Percentiles rank a stretch among this genome's conserved stretches.
These are phyloP conservation scores for Zosterops borbonicus DNA, from an alignment of 2,113 vertebrate genomes.

Conservation along the genomic window DNA sequence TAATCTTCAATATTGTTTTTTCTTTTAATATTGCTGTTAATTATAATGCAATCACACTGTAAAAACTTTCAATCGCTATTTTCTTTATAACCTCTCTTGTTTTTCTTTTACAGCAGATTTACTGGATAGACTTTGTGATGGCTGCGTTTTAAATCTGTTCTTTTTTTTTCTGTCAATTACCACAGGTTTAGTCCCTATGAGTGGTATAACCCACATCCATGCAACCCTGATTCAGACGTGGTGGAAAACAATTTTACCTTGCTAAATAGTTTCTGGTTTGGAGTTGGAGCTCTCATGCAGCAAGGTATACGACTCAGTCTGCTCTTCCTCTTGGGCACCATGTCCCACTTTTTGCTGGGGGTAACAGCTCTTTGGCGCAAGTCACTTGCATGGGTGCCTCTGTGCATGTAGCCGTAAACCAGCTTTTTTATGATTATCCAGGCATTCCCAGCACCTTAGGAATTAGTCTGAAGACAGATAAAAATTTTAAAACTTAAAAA, in stretches of 20 bases:
- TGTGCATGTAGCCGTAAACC: slow-evolving; percentile 91
- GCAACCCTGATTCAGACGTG: slow-evolving; percentile 99
- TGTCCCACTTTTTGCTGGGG: slow-evolving; percentile 98
- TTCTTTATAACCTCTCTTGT: slow-evolving; percentile 73
- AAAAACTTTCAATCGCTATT: slow-evolving; percentile 37
- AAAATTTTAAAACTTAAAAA: slow-evolving; percentile 18
- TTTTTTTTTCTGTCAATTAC: slow-evolving; percentile 85
- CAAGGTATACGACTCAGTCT: slow-evolving; percentile 99
- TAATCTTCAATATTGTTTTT: neutral
- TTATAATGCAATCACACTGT: slow-evolving; percentile 19
- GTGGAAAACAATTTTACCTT: slow-evolving; percentile 99
- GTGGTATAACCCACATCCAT: slow-evolving; percentile 99
- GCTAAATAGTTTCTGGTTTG: slow-evolving; percentile 99
- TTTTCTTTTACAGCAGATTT: slow-evolving; percentile 80
- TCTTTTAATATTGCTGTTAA: neutral
- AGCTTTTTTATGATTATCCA: slow-evolving; percentile 64
- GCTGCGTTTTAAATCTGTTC: slow-evolving; percentile 74
- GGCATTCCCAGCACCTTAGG: slow-evolving; percentile 44
- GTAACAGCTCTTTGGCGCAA: slow-evolving; percentile 81
- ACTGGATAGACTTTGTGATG: slow-evolving; percentile 68
- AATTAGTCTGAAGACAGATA: slow-evolving; percentile 52
- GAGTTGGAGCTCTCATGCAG: slow-evolving; percentile 99
- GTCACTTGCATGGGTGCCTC: slow-evolving; percentile 94
- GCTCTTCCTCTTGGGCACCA: slow-evolving; percentile 83
- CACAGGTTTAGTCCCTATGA: slow-evolving; percentile 99